Base-by-base conservation (phyloP, 2,888 invertebrate genomes). In the Drosophila testacea region DNA sequence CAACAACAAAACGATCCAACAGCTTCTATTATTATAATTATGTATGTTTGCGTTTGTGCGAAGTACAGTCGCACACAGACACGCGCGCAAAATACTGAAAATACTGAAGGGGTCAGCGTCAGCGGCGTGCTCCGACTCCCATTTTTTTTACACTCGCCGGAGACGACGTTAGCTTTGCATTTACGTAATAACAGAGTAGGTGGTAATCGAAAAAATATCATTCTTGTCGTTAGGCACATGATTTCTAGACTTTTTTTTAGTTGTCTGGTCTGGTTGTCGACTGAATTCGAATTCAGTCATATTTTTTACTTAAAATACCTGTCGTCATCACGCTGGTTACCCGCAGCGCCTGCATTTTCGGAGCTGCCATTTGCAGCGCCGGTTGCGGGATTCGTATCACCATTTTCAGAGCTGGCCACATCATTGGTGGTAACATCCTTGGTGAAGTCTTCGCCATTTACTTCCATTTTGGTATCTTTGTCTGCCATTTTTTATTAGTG, bases 381-480 rank as follows among this genome's bases (percentile, higher is more conserved):
- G 86, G 81, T 85, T 65, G 88, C 95, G 67, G 68, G 50, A 44
- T 90, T 95, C 69, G 96, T 95, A 83, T 86, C 85, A 78, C 91
- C 95, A 93, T 96, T 96, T 81, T 95, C 95, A 63, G 89, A 67
- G 69, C 72, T 77, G 44, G 75, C 79, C 57, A 89, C 88, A 73
- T 91, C 92, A 79, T 90, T 91, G 69, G 93, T 93, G 90, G 94
- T 94, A 89, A 96, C 95, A 92, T 96, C 96, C 94, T 95, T 95
- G 86, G 96, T 95, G 93, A 96, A 96, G 93, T 96, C 96, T 93
- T 96, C 96, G 92, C 96, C 95, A 93, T 56, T 56, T 0, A 34
- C 27, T 28, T 56, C 56, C 56, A 55, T 94, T 91, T 95, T 95
- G 69, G 91, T 91, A 94, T 95, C 94, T 90, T 93, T 93, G 51